Percentiles rank a stretch among this genome's conserved stretches.
phyloP scores from a whole-genome alignment of 1,140 invertebrate species.

The Drosophila equinoxialis region DNA sequence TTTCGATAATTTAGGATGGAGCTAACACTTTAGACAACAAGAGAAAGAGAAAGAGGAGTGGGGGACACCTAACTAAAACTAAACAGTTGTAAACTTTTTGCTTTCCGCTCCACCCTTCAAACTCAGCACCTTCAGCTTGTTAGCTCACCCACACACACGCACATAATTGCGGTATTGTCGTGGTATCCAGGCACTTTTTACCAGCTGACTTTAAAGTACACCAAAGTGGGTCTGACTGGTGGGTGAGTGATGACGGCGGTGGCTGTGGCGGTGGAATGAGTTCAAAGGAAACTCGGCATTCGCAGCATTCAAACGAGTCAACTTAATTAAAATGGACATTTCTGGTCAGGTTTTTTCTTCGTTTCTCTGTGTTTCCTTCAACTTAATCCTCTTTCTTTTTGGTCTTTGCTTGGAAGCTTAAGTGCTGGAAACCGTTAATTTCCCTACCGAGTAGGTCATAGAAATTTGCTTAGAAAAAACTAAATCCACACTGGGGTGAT shows the following conservation, averaged over 20 bases:
- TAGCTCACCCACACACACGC: neutral
- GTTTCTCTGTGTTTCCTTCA: neutral
- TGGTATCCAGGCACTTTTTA: conserved; percentile 7
- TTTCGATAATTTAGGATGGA: conserved; percentile 14
- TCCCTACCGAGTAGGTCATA: conserved; percentile 17
- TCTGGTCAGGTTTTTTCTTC: conserved; percentile 20
- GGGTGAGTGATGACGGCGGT: neutral
- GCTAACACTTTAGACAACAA: neutral
- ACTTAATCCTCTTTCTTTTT: conserved; percentile 2
- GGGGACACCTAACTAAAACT: neutral
- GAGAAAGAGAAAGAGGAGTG: neutral
- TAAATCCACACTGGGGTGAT: neutral
- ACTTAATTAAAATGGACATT: conserved; percentile 60
- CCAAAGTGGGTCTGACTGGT: neutral
- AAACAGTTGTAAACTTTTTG: conserved; percentile 23
- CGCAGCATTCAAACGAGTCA: conserved; percentile 45
- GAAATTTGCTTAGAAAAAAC: conserved; percentile 10
- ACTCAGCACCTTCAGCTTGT: neutral
- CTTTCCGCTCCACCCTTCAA: neutral
- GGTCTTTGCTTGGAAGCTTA: conserved; percentile 16
- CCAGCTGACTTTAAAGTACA: conserved; percentile 21
- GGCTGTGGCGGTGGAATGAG: neutral
- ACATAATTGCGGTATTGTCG: conserved; percentile 2
- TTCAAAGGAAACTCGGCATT: conserved; percentile 51
- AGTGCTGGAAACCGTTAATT: conserved; percentile 45